phyloP scores from a whole-genome alignment of 2,797 vertebrate genomes.

The Hippocampus kuda region DNA sequence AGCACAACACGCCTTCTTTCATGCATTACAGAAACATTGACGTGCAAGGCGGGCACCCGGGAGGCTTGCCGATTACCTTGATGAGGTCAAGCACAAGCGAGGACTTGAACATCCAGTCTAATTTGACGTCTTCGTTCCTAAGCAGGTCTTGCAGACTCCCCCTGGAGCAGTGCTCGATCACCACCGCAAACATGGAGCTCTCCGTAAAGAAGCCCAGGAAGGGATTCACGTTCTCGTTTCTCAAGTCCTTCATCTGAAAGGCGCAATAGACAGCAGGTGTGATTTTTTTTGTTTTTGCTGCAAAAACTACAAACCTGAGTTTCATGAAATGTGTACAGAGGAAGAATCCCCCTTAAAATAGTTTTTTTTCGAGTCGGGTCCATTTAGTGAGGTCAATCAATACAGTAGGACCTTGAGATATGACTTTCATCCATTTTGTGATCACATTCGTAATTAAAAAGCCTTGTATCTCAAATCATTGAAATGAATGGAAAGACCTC shows the following conservation, averaged over 20 bases:
- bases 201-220: constrained; percentile 75
- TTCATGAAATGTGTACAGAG: background rate
- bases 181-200: constrained; percentile 68
- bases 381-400: no score
- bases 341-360: background rate
- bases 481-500: no score
- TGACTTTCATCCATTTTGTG: no score
- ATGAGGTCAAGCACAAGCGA: constrained; percentile 76
- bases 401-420: no score
- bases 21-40: background rate
- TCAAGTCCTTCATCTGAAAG: constrained; percentile 75
- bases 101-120: constrained; percentile 86
- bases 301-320: no score
- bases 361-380: no score
- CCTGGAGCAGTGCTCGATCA: constrained; percentile 76
- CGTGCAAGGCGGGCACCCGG: background rate
- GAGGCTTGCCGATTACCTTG: constrained; percentile 55
- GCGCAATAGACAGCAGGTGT: background rate
- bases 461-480: no score
- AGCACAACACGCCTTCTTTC: background rate
- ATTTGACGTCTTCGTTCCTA: constrained; percentile 73
- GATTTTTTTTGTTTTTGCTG: background rate
- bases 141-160: constrained; percentile 77
- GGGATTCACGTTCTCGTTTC: constrained; percentile 76
- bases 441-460: no score